Evolutionary conservation across 2,113 vertebrate species (phyloP), one percentile per base, ranked within the genome.

Genomic region (Montifringilla adamsi): DNA sequence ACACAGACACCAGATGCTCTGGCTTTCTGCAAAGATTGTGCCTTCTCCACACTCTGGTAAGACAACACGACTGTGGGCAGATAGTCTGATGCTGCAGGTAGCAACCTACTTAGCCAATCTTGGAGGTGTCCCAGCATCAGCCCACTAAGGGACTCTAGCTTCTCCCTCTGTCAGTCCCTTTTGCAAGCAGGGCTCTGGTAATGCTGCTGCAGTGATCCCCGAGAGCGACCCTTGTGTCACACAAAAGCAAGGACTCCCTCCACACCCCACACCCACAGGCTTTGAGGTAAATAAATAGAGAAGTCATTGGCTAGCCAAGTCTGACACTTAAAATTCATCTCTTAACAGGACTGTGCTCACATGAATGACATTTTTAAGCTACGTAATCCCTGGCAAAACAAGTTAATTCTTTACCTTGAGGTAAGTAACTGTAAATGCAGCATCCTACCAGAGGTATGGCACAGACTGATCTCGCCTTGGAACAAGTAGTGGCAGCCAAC

Each of bases 301-400:
- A 89, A 87, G 49, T 15, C 15, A 4, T 11, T 31, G 47, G 37
- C 66, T 64, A 66, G 69, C 89, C 63, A 89, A 88, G 41, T 47
- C 62, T 77, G 44, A 69, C 72, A 52, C 68, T 50, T 69, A 87
- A 63, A 90, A 84, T 78, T 90, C 21, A 11, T 68, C 70, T 74
- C 22, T 70, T 90, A 90, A 44, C 31, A 67, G 44, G 58, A 72
- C 53, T 1, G 0, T 11, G 21, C 41, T 91, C 90, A 94, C 0
- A 0, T 24, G 49, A 93, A 83, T 78, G 59, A 87, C 60, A 50
- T 89, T 94, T 93, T 84, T 6, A 84, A 80, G 33, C 84, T 67
- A 87, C 1, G 4, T 62, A 93, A 96, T 96, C 87, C 67, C 33
- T 86, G 75, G 74, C 53, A 93, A 95, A 90, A 91, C 80, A 94